These are phyloP conservation scores for Spinibarbus caldwelli DNA, from an alignment of 2,797 vertebrate species.

Conservation along the genomic window DNA sequence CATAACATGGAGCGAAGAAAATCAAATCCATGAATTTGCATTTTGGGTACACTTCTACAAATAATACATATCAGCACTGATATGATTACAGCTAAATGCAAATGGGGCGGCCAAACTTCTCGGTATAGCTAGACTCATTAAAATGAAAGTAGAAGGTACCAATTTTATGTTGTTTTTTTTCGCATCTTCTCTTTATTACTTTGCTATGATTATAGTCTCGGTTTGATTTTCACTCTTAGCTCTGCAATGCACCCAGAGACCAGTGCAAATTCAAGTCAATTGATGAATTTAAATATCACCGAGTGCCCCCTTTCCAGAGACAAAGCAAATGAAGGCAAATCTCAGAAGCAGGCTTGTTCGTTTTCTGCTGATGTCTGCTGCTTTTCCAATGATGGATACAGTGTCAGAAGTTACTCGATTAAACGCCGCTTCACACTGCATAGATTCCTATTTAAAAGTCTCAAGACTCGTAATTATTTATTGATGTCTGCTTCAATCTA, in stretches of 20 bases:
- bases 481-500: conserved; percentile 94
- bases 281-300: conserved; percentile 77
- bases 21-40: conserved; percentile 55
- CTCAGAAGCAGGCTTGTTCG: conserved; percentile 49
- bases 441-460: conserved; percentile 95
- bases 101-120: conserved; percentile 53
- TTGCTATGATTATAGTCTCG: conserved; percentile 55
- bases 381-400: conserved; percentile 81
- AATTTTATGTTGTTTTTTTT: conserved; percentile 44
- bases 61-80: conserved; percentile 54
- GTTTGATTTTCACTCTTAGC: conserved; percentile 63
- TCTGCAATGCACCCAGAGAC: conserved; percentile 61
- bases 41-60: conserved; percentile 52
- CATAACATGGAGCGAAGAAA: conserved; percentile 49
- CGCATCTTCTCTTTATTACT: conserved; percentile 50
- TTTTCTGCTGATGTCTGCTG: conserved; percentile 78
- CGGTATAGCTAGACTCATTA: conserved; percentile 47
- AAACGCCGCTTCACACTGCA: conserved; percentile 81
- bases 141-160: conserved; percentile 49
- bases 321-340: conserved; percentile 62
- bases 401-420: conserved; percentile 81
- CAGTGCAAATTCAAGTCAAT: conserved; percentile 64
- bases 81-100: conserved; percentile 60
- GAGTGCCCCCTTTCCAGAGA: conserved; percentile 64
- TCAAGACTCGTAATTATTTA: conserved; percentile 94